Evolutionary conservation across 2,888 invertebrate genomes (phyloP), one percentile per base, ranked within the genome.

Genomic region (Hirtodrosophila duncani): DNA sequence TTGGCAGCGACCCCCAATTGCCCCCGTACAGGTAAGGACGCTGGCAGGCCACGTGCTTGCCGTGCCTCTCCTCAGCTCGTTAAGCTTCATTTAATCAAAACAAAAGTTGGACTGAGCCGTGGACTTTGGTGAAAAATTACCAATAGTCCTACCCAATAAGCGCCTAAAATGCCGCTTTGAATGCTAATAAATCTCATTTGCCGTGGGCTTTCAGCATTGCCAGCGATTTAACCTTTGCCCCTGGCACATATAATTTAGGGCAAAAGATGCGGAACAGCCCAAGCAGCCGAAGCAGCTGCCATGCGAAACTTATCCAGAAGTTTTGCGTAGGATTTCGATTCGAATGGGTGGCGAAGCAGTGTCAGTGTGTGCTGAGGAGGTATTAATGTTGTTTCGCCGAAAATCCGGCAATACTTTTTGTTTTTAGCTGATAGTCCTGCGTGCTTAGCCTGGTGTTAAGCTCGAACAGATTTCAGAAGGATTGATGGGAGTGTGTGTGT

Each of bases 21-120:
- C 18, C 33, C 56, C 56, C 21, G 41, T 27, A 6, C 17, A 13
- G 30, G 11, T 20, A 21, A 13, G 3, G 18, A 10, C 46, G 18
- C 20, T 45, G n/a, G 26, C 36, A 46, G 8, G 8, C 11, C 14
- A 6, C 16, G 6, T 33, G 31, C 39, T 51, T 26, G 45, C 5
- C 16, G 17, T 4, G 13, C 45, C 37, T 48, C 44, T 34, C 30
- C 42, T 38, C 52, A 48, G 53, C 67, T 74, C 64, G 77, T 74
- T 80, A 82, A 82, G 84, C 83, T 68, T 70, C 81, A 79, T 83
- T 82, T 84, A 83, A 83, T 84, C 81, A 84, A 83, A 82, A 77
- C 81, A 83, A 82, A 68, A 83, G 61, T 72, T 70, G 55, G 63
- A 55, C 51, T 52, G 39, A 30, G 31, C 39, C 29, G n/a, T 9